Evolutionary conservation across 2,797 vertebrate genomes (phyloP).

Genomic region (Oreochromis grahami): DNA sequence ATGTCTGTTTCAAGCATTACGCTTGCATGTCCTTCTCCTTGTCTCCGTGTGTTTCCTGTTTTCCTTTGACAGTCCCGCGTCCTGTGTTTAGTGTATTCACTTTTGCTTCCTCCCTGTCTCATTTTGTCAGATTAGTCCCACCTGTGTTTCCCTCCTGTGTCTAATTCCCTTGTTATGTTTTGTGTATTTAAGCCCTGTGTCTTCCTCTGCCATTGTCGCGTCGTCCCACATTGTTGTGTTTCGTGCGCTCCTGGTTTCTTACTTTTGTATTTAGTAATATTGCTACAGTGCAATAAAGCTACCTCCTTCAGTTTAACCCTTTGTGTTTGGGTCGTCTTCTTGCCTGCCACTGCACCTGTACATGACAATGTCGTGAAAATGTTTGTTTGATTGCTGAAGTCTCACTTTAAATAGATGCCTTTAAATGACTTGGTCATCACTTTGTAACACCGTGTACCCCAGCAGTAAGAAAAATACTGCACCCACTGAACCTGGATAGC

Average conservation of each 20-base stretch:
- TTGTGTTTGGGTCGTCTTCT: fast-evolving
- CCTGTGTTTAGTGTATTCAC: background rate
- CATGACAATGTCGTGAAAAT: background rate
- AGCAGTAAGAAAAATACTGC: background rate
- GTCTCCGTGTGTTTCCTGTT: fast-evolving
- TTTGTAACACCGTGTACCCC: background rate
- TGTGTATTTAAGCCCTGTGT: background rate
- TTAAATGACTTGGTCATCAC: background rate
- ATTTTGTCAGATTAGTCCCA: background rate
- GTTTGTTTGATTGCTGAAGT: background rate
- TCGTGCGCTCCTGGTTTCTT: background rate
- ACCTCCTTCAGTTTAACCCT: background rate
- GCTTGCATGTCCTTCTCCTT: background rate
- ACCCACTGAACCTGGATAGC: background rate
- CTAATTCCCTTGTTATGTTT: fast-evolving
- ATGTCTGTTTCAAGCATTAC: background rate
- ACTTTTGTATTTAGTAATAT: background rate
- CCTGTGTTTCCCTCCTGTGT: background rate
- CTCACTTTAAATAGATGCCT: background rate
- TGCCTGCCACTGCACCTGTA: background rate
- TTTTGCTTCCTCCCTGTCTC: fast-evolving
- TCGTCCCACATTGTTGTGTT: background rate
- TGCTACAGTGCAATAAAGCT: fast-evolving
- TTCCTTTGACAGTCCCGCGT: background rate
- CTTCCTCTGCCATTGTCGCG: background rate